These are phyloP conservation scores for Meleagris gallopavo DNA, from an alignment of 2,113 vertebrate genomes.

Conservation along the genomic window DNA sequence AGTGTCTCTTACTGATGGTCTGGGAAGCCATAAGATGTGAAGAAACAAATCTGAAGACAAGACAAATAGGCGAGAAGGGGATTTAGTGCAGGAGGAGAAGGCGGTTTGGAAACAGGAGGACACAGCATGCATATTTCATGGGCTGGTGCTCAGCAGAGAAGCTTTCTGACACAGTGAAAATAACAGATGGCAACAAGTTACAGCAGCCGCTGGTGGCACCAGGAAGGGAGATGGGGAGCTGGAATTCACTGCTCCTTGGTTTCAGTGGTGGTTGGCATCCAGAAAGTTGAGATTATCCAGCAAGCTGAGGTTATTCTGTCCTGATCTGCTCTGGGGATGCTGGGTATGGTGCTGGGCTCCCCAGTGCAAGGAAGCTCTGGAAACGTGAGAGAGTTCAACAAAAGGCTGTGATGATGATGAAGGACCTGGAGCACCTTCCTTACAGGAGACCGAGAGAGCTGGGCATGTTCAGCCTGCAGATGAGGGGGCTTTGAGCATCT, in stretches of 20 bases:
- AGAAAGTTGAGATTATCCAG: too few species aligned
- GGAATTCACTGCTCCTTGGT: rapidly evolving
- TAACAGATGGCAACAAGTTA: background rate
- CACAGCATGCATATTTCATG: background rate
- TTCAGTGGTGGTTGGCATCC: rapidly evolving
- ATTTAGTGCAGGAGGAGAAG: background rate
- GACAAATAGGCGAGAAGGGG: background rate
- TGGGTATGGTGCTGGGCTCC: too few species aligned
- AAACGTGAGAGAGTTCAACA: too few species aligned
- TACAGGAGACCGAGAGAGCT: background rate
- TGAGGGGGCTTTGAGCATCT: background rate
- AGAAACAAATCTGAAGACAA: background rate
- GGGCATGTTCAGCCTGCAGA: background rate
- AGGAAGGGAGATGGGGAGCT: background rate
- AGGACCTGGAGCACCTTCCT: too few species aligned
- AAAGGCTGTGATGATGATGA: too few species aligned
- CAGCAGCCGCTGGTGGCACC: rapidly evolving
- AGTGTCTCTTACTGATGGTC: background rate
- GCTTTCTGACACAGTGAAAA: background rate
- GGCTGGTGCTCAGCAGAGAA: background rate
- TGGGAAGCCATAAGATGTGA: background rate
- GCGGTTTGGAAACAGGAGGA: background rate
- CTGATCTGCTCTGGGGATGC: too few species aligned
- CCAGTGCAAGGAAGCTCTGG: too few species aligned
- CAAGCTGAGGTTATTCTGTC: too few species aligned